phyloP scores from a whole-genome alignment of 2,113 vertebrate genomes.

The Malurus elegans region DNA sequence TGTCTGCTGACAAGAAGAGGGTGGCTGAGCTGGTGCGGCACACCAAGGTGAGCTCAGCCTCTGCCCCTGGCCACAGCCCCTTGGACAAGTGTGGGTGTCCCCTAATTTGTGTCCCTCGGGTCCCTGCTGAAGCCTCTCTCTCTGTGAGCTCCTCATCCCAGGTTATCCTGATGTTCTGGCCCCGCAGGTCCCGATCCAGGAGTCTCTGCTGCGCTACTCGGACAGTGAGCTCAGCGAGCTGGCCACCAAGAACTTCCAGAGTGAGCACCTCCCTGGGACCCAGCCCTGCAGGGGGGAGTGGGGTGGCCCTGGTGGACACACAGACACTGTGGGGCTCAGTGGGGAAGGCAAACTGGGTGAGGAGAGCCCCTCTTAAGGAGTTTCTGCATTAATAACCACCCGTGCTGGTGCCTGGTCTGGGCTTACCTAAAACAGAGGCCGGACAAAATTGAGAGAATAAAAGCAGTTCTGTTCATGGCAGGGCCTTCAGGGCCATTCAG shows the following conservation, averaged over 20 bases:
- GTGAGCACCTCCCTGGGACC: conserved; percentile 72
- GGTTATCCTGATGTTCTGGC: not conserved
- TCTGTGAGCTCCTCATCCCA: not conserved
- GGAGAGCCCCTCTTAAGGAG: not conserved
- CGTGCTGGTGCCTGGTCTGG: not conserved
- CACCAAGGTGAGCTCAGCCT: conserved; percentile 74
- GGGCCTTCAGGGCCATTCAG: too few relatives aligned
- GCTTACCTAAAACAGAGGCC: too few relatives aligned
- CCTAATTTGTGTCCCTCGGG: not conserved
- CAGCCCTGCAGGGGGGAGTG: not conserved
- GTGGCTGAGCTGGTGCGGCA: conserved; percentile 72
- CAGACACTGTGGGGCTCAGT: not conserved
- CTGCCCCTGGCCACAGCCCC: not conserved
- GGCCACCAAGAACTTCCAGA: conserved; percentile 81
- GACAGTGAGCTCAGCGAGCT: conserved; percentile 74
- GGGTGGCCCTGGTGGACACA: not conserved
- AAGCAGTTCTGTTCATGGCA: too few relatives aligned
- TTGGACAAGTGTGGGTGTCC: not conserved
- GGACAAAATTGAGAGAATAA: too few relatives aligned
- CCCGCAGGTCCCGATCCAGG: conserved; percentile 80
- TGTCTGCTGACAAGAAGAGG: conserved; percentile 45
- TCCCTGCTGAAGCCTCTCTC: not conserved
- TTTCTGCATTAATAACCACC: not conserved
- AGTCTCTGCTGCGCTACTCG: conserved; percentile 79
- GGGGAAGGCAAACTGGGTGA: not conserved